Evolutionary conservation across 2,113 vertebrate genomes (phyloP).

Genomic region (Triplophysa rosa): DNA sequence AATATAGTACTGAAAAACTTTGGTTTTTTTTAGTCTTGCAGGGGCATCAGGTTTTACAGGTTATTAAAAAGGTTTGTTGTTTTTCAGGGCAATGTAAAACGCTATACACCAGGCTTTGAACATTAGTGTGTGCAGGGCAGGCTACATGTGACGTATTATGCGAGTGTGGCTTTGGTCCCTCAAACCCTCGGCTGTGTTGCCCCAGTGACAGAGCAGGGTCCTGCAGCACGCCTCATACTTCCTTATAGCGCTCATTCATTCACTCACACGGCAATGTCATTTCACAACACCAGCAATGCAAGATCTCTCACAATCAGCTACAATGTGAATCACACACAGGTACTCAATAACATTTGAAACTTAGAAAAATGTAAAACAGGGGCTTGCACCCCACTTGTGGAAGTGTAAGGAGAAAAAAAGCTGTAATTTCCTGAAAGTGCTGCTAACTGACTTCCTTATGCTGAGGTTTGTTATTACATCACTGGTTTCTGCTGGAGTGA

Average conservation of each 20-base stretch:
- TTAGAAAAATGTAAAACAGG: neutral
- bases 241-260: conserved; percentile 64
- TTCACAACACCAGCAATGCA: conserved; percentile 21
- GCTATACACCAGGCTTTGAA: neutral
- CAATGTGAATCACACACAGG: conserved; percentile 17
- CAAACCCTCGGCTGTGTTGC: conserved; percentile 53
- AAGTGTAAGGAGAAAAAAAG: neutral
- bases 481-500: neutral
- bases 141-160: neutral
- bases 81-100: neutral
- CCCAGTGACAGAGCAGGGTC: conserved; percentile 72
- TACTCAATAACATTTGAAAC: neutral
- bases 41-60: neutral
- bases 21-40: neutral
- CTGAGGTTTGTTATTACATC: neutral
- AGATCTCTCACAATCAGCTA: conserved; percentile 17
- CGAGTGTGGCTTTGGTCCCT: neutral
- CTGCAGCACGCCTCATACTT: conserved; percentile 52
- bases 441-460: neutral
- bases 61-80: neutral
- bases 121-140: neutral
- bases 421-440: neutral
- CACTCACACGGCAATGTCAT: conserved; percentile 34
- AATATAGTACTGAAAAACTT: neutral
- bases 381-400: neutral